Evolutionary conservation across 2,797 vertebrate genomes (phyloP), one percentile per base, ranked within the genome.

Genomic region (Etheostoma nigrum): DNA sequence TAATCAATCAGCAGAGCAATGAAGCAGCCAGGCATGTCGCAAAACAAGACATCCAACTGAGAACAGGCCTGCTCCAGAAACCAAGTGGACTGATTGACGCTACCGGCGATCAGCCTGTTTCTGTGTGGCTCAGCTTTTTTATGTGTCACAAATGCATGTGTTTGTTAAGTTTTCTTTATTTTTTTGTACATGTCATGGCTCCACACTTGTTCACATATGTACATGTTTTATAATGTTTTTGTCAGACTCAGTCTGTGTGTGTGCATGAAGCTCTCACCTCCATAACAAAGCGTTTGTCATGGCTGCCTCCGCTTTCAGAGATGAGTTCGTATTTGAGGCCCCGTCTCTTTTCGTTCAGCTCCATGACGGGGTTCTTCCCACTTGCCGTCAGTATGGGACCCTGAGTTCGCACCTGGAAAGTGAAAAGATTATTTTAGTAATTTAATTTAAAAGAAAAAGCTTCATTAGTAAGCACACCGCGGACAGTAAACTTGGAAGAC

Each of bases 291-390:
- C 97, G 97, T 84, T 99, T 99, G 92, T 99, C 98, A 0, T 99
- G 98, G 94, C 98, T 99, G 79, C 98, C 98, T 14, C 98, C 98
- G 0, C 97, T 99, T 90, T 99, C 98, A 0, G 98, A 99, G 92
- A 99, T 98, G 81, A 99, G 97, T 90, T 99, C 98, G 0, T 99
- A 99, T 85, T 99, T 99, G 83, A 99, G 96, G 63, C 98, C 98
- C 91, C 98, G 94, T 75, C 98, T 95, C 92, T 99, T 99, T 87
- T 99, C 98, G 66, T 99, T 99, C 51, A 99, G 96, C 93, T 99
- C 98, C 98, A 99, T 99, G 79, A 99, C 98, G 0, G 98, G 98
- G 89, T 99, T 99, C 94, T 99, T 99, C 76, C 98, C 98, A 58
- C 98, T 99, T 30, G 98, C 98, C 54, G 98, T 99, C 91, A 99